phyloP scores from a whole-genome alignment of 2,888 invertebrate species.

The Leptinotarsa haldemani region DNA sequence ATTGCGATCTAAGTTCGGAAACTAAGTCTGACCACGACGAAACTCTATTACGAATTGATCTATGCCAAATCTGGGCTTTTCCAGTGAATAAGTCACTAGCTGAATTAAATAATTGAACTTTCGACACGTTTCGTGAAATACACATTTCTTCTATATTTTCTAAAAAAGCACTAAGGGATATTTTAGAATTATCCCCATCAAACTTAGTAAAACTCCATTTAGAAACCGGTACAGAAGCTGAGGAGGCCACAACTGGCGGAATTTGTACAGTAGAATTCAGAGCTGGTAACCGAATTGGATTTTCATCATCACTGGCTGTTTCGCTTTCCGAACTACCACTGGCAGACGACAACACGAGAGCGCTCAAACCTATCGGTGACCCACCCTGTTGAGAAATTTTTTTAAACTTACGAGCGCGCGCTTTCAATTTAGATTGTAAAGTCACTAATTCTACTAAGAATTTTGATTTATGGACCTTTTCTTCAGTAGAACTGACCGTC shows the following conservation, averaged over 20 bases:
- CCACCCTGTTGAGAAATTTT: too few relatives aligned
- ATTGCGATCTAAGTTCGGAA: too few relatives aligned
- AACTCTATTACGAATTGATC: conserved; percentile 9
- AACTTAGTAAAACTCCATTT: background rate
- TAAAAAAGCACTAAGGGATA: conserved; percentile 10
- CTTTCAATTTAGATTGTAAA: background rate
- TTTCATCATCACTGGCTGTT: background rate
- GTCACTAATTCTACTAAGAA: background rate
- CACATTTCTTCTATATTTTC: conserved; percentile 24
- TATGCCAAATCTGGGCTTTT: conserved; percentile 25
- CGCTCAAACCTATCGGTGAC: too few relatives aligned
- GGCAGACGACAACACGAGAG: too few relatives aligned
- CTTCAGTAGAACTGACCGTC: background rate
- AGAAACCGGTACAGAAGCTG: background rate
- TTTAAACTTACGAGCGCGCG: background rate
- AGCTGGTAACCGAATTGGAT: background rate
- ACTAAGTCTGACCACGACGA: conserved; percentile 25
- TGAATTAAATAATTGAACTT: conserved; percentile 1
- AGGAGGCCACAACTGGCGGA: background rate
- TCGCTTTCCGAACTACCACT: too few relatives aligned
- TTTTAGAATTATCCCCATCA: background rate
- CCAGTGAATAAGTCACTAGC: conserved; percentile 19
- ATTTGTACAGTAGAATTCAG: too few relatives aligned
- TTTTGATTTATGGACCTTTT: background rate
- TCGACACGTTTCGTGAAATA: conserved; percentile 13